Evolutionary conservation across 2,888 invertebrate species (phyloP), one percentile per base, ranked within the genome.

Genomic region (Crepidodera aurea): DNA sequence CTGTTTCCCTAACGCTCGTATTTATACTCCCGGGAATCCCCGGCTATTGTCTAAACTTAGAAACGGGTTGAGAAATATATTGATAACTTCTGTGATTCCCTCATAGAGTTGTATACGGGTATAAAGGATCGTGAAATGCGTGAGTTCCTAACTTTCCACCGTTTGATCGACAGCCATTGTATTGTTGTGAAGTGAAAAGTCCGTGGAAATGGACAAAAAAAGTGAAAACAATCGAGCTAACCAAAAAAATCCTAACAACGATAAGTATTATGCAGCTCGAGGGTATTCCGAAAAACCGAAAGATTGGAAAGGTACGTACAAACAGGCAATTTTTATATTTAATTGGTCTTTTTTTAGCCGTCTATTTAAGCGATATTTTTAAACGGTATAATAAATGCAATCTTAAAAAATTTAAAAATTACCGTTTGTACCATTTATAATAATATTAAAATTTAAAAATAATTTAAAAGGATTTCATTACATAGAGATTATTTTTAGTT

Each of bases 241-340:
- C 39, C 70, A 70, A 53, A 65, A 58, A 37, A 70, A 70, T 54
- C 62, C 68, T 1, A 70, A 70, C 44, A 68, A 70, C 16, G 53
- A 65, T 0, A 34, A 51, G 1, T 70, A 60, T 29, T 66, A 66
- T 37, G 60, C 64, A 16, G 56, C 57, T 1, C 40, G 55, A 37
- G 51, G 55, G 10, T 15, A 42, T 8, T 19, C 48, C 22, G 39
- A 32, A 10, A 51, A 60, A 48, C 44, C 56, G 8, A 25, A 12
- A 13, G 12, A 48, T 39, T 29, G 29, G 29, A 13, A 7, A n/a
- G 27, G 54, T 54, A 42, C n/a, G 54, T 42, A 12, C 16, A 29
- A 46, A 25, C 10, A 10, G n/a, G n/a, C n/a, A n/a, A n/a, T n/a
- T n/a, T n/a, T n/a, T n/a, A n/a, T n/a, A n/a, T n/a, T n/a, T n/a